Evolutionary conservation across 2,797 vertebrate genomes (phyloP).

Genomic region (Orestias chungarensis): DNA sequence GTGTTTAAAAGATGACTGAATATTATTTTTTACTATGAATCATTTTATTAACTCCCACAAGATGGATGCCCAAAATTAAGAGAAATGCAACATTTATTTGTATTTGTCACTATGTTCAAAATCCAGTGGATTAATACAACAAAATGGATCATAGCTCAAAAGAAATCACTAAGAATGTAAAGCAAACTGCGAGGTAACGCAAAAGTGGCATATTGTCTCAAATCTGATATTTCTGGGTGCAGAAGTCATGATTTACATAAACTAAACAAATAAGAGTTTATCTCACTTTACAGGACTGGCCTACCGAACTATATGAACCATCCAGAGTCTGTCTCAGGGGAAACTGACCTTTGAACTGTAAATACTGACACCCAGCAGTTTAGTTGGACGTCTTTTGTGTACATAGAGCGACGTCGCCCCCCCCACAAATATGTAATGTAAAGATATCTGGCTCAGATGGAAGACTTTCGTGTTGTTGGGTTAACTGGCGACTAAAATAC

Average conservation of each 20-base stretch:
- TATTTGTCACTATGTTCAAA: not conserved
- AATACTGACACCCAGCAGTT: slow-evolving; percentile 66
- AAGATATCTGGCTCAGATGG: slow-evolving; percentile 26
- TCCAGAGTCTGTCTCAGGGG: slow-evolving; percentile 65
- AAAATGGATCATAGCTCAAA: not conserved
- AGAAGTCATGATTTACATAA: slow-evolving; percentile 13
- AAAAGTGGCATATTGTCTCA: not conserved
- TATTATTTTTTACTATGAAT: not conserved
- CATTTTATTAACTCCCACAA: not conserved
- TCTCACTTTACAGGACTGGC: slow-evolving; percentile 24
- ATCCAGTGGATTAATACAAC: not conserved
- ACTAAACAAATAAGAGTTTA: not conserved
- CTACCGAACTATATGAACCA: slow-evolving; percentile 45
- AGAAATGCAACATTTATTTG: too few species aligned
- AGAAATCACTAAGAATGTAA: too few species aligned
- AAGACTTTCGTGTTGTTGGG: slow-evolving; percentile 18
- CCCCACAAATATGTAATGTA: slow-evolving; percentile 44
- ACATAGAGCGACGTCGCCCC: slow-evolving; percentile 56
- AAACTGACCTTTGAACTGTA: slow-evolving; percentile 80
- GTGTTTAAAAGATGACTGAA: not conserved
- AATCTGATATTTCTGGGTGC: too few species aligned
- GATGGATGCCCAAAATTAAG: too few species aligned
- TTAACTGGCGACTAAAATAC: slow-evolving; percentile 18
- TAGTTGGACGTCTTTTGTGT: slow-evolving; percentile 67
- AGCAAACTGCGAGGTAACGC: not conserved